These are phyloP conservation scores for Drymonia ruficornis DNA, from an alignment of 2,888 invertebrate species.

Conservation along the genomic window DNA sequence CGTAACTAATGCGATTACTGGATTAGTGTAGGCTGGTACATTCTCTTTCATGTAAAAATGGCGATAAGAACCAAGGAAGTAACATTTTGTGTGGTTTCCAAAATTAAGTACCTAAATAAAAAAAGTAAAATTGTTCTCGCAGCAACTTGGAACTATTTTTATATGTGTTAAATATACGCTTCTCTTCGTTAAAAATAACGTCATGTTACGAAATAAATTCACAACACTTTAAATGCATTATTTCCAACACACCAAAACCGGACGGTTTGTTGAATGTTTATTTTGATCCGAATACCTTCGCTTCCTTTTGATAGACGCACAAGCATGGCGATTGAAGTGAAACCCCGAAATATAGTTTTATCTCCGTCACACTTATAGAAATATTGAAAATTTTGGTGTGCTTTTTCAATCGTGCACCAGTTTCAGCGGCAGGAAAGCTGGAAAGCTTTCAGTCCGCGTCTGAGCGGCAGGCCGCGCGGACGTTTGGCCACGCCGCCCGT, in stretches of 20 bases:
- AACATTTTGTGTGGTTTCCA: too few relatives aligned
- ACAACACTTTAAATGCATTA: conserved; percentile 26
- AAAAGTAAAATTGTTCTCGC: too few relatives aligned
- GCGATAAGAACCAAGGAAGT: too few relatives aligned
- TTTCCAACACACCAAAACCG: conserved; percentile 45
- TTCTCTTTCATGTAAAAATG: too few relatives aligned
- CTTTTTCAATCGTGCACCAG: conserved; percentile 57
- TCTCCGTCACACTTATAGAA: conserved; percentile 56
- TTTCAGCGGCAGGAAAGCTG: conserved; percentile 54
- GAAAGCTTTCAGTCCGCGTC: conserved; percentile 75
- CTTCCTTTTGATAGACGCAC: conserved; percentile 63
- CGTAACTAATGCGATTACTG: conserved; percentile 36
- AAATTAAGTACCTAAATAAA: too few relatives aligned
- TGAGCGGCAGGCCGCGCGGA: conserved; percentile 71
- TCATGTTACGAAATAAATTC: neutral
- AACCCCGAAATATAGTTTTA: conserved; percentile 32
- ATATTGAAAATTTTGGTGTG: conserved; percentile 53
- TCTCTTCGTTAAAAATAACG: neutral
- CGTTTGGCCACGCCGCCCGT: conserved; percentile 51
- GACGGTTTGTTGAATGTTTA: conserved; percentile 67
- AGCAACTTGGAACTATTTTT: too few relatives aligned
- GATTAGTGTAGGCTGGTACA: conserved; percentile 29
- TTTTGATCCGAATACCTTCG: conserved; percentile 73
- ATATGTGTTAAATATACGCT: too few relatives aligned
- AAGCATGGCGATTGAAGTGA: conserved; percentile 44